Percentiles rank a stretch among this genome's conserved stretches.
Evolutionary conservation across 2,888 invertebrate species (phyloP).

Genomic region (Melieria crassipennis): DNA sequence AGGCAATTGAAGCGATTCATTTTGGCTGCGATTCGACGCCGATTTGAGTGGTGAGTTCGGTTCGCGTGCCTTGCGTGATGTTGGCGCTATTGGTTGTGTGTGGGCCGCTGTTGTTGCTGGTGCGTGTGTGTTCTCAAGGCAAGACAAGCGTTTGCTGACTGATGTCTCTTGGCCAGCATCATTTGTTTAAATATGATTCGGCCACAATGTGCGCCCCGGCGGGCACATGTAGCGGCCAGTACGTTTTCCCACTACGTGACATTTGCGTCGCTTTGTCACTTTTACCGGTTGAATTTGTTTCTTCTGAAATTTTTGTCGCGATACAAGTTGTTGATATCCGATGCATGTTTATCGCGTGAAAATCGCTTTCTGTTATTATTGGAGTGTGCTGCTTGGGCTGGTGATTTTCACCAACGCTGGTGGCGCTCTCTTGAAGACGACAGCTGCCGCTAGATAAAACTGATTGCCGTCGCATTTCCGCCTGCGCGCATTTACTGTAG

Average conservation of each 20-base stretch:
- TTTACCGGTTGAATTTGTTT: conserved; percentile 13
- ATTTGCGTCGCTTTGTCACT: conserved; percentile 44
- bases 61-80: conserved; percentile 12
- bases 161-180: conserved; percentile 47
- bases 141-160: conserved; percentile 54
- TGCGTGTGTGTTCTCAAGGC: conserved; percentile 47
- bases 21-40: conserved; percentile 31
- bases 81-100: conserved; percentile 29
- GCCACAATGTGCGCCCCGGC: conserved; percentile 22
- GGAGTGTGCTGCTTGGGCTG: too few species aligned
- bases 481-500: too few species aligned
- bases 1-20: conserved; percentile 58
- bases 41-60: neutral
- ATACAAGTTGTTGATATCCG: conserved; percentile 52
- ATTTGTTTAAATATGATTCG: conserved; percentile 60
- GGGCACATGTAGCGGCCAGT: neutral
- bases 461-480: too few species aligned
- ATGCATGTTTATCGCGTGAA: conserved; percentile 33
- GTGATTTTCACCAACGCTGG: too few species aligned
- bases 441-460: too few species aligned
- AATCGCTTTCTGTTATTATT: neutral
- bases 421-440: too few species aligned
- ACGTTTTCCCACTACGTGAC: conserved; percentile 54
- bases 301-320: conserved; percentile 37
- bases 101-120: conserved; percentile 17